phyloP scores from a whole-genome alignment of 2,113 vertebrate genomes.

The Ammodytes dubius region DNA sequence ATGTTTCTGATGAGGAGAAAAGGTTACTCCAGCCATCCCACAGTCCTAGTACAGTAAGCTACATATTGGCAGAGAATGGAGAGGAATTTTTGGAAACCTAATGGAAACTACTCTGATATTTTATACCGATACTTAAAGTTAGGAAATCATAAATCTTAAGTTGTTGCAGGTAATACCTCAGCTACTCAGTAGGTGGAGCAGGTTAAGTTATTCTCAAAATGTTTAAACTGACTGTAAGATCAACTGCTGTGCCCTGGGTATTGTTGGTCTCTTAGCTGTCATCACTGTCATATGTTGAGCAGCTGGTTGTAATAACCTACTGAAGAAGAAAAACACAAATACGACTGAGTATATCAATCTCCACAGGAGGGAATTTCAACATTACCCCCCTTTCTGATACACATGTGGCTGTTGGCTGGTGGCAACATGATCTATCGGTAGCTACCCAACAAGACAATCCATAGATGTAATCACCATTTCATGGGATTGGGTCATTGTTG shows the following conservation, averaged over 20 bases:
- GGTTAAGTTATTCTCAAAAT: slow-evolving; percentile 1
- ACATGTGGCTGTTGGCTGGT: background rate
- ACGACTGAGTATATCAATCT: background rate
- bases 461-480: background rate
- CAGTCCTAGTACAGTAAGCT: background rate
- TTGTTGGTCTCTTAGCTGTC: slow-evolving; percentile 45
- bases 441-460: background rate
- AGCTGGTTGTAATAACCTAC: slow-evolving; percentile 34
- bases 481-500: background rate
- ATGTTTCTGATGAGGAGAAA: no score
- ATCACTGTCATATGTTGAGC: slow-evolving; percentile 25
- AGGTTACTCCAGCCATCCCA: background rate
- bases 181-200: slow-evolving; percentile 58
- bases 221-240: background rate
- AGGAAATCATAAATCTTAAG: background rate
- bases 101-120: background rate
- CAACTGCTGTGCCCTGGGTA: background rate
- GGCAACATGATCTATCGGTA: background rate
- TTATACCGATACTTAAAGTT: background rate
- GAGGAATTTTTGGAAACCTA: background rate
- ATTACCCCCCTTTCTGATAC: background rate
- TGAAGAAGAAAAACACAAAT: slow-evolving; percentile 15
- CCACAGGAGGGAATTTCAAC: background rate
- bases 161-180: slow-evolving; percentile 31
- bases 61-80: background rate